Evolutionary conservation across 2,888 invertebrate species (phyloP).

Genomic region (Dryobotodes eremita): DNA sequence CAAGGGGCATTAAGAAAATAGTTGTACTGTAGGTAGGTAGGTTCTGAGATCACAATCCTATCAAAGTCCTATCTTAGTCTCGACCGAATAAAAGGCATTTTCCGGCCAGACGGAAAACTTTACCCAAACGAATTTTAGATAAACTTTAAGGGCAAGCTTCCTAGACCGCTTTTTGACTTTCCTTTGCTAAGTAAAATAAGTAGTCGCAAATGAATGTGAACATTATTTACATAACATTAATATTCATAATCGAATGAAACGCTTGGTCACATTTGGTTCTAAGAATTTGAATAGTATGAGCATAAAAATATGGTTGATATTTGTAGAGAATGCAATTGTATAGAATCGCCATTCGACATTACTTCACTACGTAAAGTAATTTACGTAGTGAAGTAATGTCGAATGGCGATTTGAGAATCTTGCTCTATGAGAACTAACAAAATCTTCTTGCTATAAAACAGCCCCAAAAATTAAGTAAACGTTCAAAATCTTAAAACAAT

Average conservation of each 20-base stretch:
- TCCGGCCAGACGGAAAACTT: slow-evolving; percentile 7
- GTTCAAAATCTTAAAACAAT: slow-evolving; percentile 35
- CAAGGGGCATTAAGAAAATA: no score
- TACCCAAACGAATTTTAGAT: slow-evolving; percentile 29
- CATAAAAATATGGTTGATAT: no score
- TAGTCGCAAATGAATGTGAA: background rate
- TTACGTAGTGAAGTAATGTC: no score
- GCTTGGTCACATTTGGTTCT: background rate
- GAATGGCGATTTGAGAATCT: background rate
- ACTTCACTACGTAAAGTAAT: no score
- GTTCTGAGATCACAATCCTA: background rate
- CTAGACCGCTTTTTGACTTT: background rate
- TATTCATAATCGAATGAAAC: background rate
- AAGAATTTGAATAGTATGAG: background rate
- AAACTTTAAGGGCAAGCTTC: slow-evolving; percentile 26
- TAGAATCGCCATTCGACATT: no score
- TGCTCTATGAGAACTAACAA: background rate
- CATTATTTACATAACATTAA: background rate
- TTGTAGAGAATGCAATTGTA: no score
- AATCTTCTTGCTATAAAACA: slow-evolving; percentile 32
- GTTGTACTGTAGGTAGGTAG: background rate
- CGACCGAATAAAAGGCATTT: slow-evolving; percentile 13
- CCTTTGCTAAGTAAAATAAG: background rate
- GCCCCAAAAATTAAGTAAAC: slow-evolving; percentile 20
- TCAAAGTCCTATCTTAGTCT: slow-evolving; percentile 16